phyloP scores from a whole-genome alignment of 37 sponge, comb jelly and placozoan species.

The Aplysina aerophoba region DNA sequence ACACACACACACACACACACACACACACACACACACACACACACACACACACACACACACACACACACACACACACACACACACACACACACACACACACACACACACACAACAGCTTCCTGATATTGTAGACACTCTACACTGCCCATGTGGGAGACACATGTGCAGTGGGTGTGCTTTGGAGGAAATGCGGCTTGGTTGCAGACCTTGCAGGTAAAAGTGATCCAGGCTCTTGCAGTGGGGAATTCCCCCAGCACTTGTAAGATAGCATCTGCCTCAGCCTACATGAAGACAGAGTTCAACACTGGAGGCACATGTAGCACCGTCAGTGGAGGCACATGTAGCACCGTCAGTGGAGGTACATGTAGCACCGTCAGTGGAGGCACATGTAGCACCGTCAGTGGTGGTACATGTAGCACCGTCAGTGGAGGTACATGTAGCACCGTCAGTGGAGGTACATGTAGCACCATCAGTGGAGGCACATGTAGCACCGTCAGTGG shows the following conservation, averaged over 20 bases:
- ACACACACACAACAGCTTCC: not conserved
- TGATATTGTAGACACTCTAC: not conserved
- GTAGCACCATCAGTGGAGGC: too few species aligned
- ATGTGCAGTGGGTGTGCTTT: too few species aligned
- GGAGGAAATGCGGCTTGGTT: too few species aligned
- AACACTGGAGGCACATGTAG: too few species aligned
- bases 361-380: too few species aligned
- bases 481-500: too few species aligned
- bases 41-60: constrained; percentile 24
- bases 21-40: not conserved
- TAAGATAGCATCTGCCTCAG: constrained; percentile 62
- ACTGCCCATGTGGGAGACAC: not conserved
- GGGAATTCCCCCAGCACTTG: constrained; percentile 68
- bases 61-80: constrained; percentile 37
- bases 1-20: not conserved
- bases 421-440: too few species aligned
- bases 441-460: too few species aligned
- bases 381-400: too few species aligned
- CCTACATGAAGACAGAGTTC: not conserved
- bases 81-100: constrained; percentile 42
- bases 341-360: too few species aligned
- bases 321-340: too few species aligned
- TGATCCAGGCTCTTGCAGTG: constrained; percentile 60
- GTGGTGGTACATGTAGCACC: too few species aligned
- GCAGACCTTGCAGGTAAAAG: constrained; percentile 77